Base-by-base conservation (phyloP, 2,113 vertebrate genomes). In the Gallinago jamesoni region DNA sequence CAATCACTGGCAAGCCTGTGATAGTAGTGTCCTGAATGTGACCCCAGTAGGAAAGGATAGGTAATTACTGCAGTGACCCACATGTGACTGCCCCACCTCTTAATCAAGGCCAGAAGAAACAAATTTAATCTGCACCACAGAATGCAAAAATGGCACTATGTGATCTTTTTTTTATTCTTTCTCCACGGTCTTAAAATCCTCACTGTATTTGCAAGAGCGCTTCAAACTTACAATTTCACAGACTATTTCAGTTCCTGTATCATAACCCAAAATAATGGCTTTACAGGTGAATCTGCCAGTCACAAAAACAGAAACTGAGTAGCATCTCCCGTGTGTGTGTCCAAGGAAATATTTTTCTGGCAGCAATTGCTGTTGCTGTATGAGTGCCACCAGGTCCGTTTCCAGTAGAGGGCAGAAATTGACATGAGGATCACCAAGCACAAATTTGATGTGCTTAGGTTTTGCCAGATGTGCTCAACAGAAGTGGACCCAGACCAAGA, bases 351-450 rank as follows among this genome's bases (percentile, higher is more conserved):
- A 48, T 31, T 87, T 72, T 68, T 75, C 64, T 68, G 18, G 24
- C 12, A 83, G 28, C 47, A 22, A 3, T 8, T 28, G 19, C 28
- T 53, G 12, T 53, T 7, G 3, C 31, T 73, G 2, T n/a, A 2
- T 17, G 21, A 62, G 6, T 60, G 28, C 31, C 59, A 62, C 62
- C 5, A 2, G 41, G 19, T 69, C 69, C 4, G 1, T 45, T 88
- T 83, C 79, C 83, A 90, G 79, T 9, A 92, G 72, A 93, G 59
- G 86, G 86, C 68, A 77, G 67, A 93, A 90, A 80, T 31, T 14
- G 2, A 62, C 41, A n/a, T 0, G 0, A 92, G 14, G 63, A 27
- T 88, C 19, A 73, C 4, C 17, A 59, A 50, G 67, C 18, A 33
- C 30, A 47, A 43, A 28, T 70, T 39, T 50, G 3, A 33, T 24